A percentile compares a stretch with the other conserved stretches of the same genome.
phyloP scores from a whole-genome alignment of 2,797 vertebrate species.

The Sebastes kiyomatsui region DNA sequence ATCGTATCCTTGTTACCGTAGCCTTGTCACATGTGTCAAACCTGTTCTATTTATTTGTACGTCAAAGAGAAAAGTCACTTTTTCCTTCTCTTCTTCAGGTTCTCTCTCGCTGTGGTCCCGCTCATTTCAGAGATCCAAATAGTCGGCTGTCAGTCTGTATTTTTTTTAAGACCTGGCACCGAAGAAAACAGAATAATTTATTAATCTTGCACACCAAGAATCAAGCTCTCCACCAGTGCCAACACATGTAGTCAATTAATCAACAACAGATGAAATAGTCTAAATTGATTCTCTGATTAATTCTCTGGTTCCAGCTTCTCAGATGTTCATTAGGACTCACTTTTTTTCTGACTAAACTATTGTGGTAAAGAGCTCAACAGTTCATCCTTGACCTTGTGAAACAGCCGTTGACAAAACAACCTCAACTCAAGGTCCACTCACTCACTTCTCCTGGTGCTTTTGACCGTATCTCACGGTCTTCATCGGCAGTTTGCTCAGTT shows the following conservation, averaged over 20 bases:
- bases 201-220: not conserved
- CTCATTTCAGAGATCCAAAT: constrained; percentile 11
- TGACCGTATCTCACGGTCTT: not conserved
- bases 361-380: not conserved
- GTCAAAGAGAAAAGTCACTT: constrained; percentile 8
- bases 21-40: constrained; percentile 37
- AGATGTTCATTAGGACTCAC: too few species aligned
- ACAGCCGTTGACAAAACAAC: not conserved
- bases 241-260: not conserved
- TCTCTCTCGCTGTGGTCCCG: constrained; percentile 26
- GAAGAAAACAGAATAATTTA: not conserved
- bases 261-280: not conserved
- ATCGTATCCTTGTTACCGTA: constrained; percentile 8
- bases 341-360: not conserved
- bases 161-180: not conserved
- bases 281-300: not conserved
- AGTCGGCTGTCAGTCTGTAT: not conserved
- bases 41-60: constrained; percentile 66
- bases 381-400: not conserved
- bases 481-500: not conserved
- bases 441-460: not conserved
- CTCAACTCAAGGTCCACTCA: not conserved
- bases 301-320: not conserved
- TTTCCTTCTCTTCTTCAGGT: constrained; percentile 20
- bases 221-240: not conserved